Evolutionary conservation across 2,797 vertebrate genomes (phyloP).

Genomic region (Microctenopoma stevenorrisi): DNA sequence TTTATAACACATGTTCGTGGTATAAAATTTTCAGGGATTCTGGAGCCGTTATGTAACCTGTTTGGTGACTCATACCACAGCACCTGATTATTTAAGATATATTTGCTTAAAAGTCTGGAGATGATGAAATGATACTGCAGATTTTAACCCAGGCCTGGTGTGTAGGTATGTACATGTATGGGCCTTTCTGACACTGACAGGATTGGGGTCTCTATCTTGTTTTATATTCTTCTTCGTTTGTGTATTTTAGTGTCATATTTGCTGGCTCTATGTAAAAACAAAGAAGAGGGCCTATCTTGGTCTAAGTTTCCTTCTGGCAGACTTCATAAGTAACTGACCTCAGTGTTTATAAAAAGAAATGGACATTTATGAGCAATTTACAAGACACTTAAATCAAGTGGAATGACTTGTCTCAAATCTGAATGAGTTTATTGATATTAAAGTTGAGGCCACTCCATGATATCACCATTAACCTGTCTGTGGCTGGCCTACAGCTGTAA

Average conservation of each 20-base stretch:
- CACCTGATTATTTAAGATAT: too few relatives aligned
- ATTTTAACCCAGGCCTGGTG: conserved; percentile 25
- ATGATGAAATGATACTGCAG: background rate
- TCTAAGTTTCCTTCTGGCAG: conserved; percentile 84
- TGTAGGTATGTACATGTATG: conserved; percentile 18
- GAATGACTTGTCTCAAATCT: conserved; percentile 72
- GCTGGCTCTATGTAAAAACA: conserved; percentile 86
- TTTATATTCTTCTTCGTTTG: conserved; percentile 68
- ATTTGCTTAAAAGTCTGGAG: too few relatives aligned
- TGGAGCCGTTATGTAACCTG: background rate
- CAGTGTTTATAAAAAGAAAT: conserved; percentile 93
- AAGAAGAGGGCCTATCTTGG: conserved; percentile 79
- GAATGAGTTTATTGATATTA: conserved; percentile 83
- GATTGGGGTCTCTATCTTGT: conserved; percentile 50
- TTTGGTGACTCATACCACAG: background rate
- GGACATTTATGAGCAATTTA: conserved; percentile 85
- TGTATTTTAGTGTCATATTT: conserved; percentile 82
- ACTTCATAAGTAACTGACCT: conserved; percentile 90
- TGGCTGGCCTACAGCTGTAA: conserved; percentile 65
- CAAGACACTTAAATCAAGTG: conserved; percentile 71
- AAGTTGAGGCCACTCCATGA: conserved; percentile 73
- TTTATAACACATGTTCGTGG: background rate
- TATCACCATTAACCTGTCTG: conserved; percentile 82
- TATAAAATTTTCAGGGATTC: background rate
- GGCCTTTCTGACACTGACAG: conserved; percentile 34